Percentiles rank a stretch among this genome's conserved stretches.
Conservation (phyloP, 35 echinoderm and acorn worm species). For the Strongylocentrotus purpuratus region DNA sequence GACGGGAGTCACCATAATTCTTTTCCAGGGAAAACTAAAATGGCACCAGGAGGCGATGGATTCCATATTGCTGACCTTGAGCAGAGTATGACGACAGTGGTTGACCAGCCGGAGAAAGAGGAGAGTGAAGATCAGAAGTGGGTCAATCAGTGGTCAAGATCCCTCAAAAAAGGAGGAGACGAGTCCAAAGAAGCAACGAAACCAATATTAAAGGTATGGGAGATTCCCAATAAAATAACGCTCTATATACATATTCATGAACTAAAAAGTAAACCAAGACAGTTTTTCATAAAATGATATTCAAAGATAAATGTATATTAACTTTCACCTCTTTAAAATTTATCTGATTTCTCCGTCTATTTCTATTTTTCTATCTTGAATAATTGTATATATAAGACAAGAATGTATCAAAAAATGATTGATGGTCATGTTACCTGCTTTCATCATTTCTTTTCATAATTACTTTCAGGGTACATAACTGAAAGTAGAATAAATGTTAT, state of each 20-base stretch:
- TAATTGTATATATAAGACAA: no score
- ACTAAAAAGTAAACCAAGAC: not conserved
- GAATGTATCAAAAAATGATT: no score
- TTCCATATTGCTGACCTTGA: not conserved
- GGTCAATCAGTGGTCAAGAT: constrained; percentile 14
- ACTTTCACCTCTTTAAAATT: no score
- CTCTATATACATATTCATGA: no score
- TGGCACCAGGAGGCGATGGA: not conserved
- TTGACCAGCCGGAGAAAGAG: not conserved
- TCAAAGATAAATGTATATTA: no score
- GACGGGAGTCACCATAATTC: not conserved
- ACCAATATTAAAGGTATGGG: not conserved
- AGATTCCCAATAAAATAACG: not conserved
- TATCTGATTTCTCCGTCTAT: no score
- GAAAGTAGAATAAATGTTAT: not conserved
- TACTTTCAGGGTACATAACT: not conserved
- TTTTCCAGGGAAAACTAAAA: not conserved
- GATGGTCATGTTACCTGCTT: no score
- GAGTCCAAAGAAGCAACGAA: not conserved
- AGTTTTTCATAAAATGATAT: not conserved
- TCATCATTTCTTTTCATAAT: not conserved
- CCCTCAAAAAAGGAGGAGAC: not conserved
- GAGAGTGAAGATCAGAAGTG: constrained; percentile 43
- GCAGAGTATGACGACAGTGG: not conserved
- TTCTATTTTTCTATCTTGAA: no score